Percentiles rank a stretch among this genome's conserved stretches.
Evolutionary conservation across 1,140 invertebrate genomes (phyloP).

Genomic region (Artemia franciscana): DNA sequence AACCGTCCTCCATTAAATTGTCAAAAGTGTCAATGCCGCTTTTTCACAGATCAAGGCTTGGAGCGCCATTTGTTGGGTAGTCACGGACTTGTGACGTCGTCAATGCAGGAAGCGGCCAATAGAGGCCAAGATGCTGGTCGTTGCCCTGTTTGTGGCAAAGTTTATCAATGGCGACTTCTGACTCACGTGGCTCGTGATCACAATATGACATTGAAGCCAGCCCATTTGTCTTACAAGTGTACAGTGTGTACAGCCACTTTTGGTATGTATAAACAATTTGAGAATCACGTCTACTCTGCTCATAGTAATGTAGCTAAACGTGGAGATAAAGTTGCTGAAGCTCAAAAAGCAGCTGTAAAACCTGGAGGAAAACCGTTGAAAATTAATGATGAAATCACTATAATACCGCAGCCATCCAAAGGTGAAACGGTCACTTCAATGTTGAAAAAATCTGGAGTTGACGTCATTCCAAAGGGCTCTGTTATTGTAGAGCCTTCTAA

Average conservation of each 20-base stretch:
- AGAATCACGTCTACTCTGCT: slow-evolving; percentile 76
- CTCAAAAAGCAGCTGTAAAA: slow-evolving; percentile 1
- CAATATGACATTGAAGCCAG: slow-evolving; percentile 67
- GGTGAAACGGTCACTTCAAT: background rate
- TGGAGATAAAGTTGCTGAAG: background rate
- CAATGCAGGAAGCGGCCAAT: slow-evolving; percentile 84
- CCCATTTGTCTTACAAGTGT: slow-evolving; percentile 78
- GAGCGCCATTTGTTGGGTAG: slow-evolving; percentile 77
- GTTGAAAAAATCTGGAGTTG: background rate
- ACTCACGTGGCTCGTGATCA: slow-evolving; percentile 76
- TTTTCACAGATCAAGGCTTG: slow-evolving; percentile 61
- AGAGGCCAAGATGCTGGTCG: slow-evolving; percentile 78
- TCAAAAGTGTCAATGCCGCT: slow-evolving; percentile 78
- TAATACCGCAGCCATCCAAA: slow-evolving; percentile 53
- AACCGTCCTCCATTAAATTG: slow-evolving; percentile 80
- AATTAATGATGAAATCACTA: slow-evolving; percentile 78
- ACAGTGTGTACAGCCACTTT: slow-evolving; percentile 82
- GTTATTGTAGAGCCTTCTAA: background rate
- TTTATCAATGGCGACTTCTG: slow-evolving; percentile 73
- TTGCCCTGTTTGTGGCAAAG: slow-evolving; percentile 74
- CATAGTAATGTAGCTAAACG: slow-evolving; percentile 56
- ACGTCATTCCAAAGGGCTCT: background rate
- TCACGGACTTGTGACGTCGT: slow-evolving; percentile 77
- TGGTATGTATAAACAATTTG: slow-evolving; percentile 82
- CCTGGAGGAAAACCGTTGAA: slow-evolving; percentile 44